A percentile compares a stretch with the other conserved stretches of the same genome.
Evolutionary conservation across 2,888 invertebrate genomes (phyloP).

Genomic region (Parnassius mnemosyne): DNA sequence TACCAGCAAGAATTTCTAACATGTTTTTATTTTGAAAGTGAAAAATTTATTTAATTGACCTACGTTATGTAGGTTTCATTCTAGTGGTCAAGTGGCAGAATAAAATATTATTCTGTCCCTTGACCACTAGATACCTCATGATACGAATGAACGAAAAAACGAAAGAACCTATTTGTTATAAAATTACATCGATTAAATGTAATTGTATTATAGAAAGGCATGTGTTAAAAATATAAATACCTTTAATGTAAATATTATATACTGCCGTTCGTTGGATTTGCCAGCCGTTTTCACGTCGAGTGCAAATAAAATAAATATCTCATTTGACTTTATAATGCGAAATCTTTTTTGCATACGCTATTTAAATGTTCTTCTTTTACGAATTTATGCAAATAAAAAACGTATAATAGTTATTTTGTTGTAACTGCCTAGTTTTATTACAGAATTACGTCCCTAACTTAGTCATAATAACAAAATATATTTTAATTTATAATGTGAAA

Average conservation of each 20-base stretch:
- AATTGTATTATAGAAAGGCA: conserved; percentile 24
- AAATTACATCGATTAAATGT: conserved; percentile 19
- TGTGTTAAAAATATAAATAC: conserved; percentile 34
- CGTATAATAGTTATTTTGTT: background rate
- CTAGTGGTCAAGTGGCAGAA: too few relatives aligned
- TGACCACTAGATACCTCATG: too few relatives aligned
- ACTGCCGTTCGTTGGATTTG: conserved; percentile 45
- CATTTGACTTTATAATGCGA: conserved; percentile 63
- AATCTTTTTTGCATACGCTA: conserved; percentile 48
- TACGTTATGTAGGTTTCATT: too few relatives aligned
- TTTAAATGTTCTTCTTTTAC: conserved; percentile 29
- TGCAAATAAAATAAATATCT: conserved; percentile 62
- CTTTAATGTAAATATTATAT: conserved; percentile 43
- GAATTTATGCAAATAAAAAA: too few relatives aligned
- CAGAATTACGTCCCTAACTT: background rate
- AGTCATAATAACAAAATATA: too few relatives aligned
- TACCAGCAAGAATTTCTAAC: too few relatives aligned
- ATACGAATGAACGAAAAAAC: too few relatives aligned
- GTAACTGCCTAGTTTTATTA: background rate
- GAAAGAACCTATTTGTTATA: background rate
- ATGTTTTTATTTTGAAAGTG: too few relatives aligned
- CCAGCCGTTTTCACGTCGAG: conserved; percentile 48
- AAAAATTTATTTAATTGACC: too few relatives aligned
- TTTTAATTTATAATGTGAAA: background rate
- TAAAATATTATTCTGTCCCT: too few relatives aligned